Evolutionary conservation across 2,113 vertebrate species (phyloP).

Genomic region (Paramormyrops kingsleyae): DNA sequence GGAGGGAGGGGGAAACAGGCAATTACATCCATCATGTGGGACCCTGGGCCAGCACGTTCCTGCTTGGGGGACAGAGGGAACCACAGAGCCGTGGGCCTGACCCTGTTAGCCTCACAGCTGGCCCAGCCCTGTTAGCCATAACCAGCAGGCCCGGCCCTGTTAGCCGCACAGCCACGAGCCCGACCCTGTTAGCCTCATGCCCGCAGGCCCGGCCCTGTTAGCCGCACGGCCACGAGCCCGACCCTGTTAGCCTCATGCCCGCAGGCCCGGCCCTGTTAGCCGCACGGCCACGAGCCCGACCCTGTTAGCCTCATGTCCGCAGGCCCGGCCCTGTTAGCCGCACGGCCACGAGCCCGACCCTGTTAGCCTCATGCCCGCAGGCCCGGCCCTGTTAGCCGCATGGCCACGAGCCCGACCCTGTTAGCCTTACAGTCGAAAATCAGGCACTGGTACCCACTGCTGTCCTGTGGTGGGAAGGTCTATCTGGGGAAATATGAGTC

Average conservation of each 20-base stretch:
- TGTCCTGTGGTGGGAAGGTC: not conserved
- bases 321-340: no score
- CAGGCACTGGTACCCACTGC: not conserved
- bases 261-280: no score
- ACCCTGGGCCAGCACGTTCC: not conserved
- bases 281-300: no score
- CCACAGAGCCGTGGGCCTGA: not conserved
- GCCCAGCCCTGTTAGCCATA: not conserved
- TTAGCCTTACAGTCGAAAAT: not conserved
- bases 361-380: no score
- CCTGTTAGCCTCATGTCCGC: not conserved
- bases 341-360: no score
- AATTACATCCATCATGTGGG: slow-evolving; percentile 39
- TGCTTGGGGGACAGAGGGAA: not conserved
- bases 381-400: no score
- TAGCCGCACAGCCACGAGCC: not conserved
- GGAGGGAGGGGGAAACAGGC: slow-evolving; percentile 30
- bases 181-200: not conserved
- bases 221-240: rapidly evolving
- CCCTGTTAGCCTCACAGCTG: not conserved
- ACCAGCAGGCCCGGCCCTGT: not conserved
- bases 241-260: no score
- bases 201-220: not conserved
- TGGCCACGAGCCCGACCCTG: not conserved
- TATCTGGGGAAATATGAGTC: not conserved